Percentiles rank a stretch among this genome's conserved stretches.
Conservation (phyloP, 2,888 invertebrate genomes). For the Eupelmus urozonus region DNA sequence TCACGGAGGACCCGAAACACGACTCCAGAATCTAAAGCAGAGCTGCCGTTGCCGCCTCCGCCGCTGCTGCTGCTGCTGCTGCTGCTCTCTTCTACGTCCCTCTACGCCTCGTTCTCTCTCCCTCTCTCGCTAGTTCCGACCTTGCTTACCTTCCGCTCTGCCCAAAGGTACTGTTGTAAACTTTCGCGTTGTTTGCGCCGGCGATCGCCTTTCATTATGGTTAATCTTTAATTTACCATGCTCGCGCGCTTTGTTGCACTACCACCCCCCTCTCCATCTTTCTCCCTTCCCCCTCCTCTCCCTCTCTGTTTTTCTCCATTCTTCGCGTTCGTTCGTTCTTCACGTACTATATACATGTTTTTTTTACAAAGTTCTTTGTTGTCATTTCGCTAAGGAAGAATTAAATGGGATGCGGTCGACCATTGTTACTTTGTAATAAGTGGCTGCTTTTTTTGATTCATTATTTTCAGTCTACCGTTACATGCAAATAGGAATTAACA, state of each 20-base stretch:
- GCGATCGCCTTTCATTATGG: slow-evolving; percentile 53
- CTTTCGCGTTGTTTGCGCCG: slow-evolving; percentile 46
- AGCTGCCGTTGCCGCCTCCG: slow-evolving; percentile 15
- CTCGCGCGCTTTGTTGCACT: slow-evolving; percentile 8
- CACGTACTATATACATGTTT: too few species aligned
- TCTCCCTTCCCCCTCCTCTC: background rate
- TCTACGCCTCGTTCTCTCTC: slow-evolving; percentile 22
- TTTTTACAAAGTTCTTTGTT: slow-evolving; percentile 32
- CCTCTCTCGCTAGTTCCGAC: slow-evolving; percentile 19
- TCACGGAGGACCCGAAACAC: slow-evolving; percentile 63
- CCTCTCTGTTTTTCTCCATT: background rate
- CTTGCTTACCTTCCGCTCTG: slow-evolving; percentile 42
- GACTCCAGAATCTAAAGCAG: slow-evolving; percentile 59
- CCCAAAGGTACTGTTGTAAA: slow-evolving; percentile 55
- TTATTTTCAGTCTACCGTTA: too few species aligned
- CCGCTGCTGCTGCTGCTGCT: too few species aligned
- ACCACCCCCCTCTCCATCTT: background rate
- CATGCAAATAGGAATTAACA: too few species aligned
- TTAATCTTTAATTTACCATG: slow-evolving; percentile 55
- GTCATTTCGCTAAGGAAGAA: slow-evolving; percentile 16
- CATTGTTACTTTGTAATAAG: slow-evolving; percentile 22
- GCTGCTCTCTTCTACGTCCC: background rate
- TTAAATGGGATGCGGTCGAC: slow-evolving; percentile 12
- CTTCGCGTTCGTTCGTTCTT: background rate
- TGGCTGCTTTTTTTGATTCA: background rate